Evolutionary conservation across 2,888 invertebrate species (phyloP).

Genomic region (Tyria jacobaeae): DNA sequence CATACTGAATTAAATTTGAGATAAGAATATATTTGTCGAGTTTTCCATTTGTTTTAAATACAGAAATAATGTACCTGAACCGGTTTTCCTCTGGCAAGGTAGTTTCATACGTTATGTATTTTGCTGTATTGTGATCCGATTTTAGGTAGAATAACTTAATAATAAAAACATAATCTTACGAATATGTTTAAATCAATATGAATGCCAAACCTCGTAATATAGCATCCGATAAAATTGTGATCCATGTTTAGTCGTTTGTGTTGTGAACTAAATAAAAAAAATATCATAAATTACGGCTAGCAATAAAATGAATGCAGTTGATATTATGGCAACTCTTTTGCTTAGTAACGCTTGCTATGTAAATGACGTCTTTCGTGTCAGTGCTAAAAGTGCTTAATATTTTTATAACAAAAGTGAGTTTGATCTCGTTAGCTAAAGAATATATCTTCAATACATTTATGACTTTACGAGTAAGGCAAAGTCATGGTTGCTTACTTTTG

Average conservation of each 20-base stretch:
- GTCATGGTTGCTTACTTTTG: slow-evolving; percentile 12
- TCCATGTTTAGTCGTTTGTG: slow-evolving; percentile 6
- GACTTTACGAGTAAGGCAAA: slow-evolving; percentile 5
- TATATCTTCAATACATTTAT: slow-evolving; percentile 18
- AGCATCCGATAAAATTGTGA: slow-evolving; percentile 6
- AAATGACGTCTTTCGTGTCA: neutral
- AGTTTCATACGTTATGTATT: slow-evolving; percentile 9
- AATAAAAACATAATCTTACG: neutral
- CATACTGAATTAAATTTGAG: slow-evolving; percentile 1
- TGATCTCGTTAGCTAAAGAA: slow-evolving; percentile 51
- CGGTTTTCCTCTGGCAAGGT: slow-evolving; percentile 23
- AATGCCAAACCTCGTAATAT: slow-evolving; percentile 1
- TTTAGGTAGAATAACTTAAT: neutral
- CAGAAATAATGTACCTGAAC: slow-evolving; percentile 36
- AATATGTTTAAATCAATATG: slow-evolving; percentile 9
- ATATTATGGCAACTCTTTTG: neutral
- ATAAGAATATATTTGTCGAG: neutral
- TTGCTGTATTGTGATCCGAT: slow-evolving; percentile 29
- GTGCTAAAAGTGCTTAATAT: slow-evolving; percentile 47
- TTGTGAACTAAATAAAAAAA: neutral
- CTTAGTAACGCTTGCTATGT: slow-evolving; percentile 8
- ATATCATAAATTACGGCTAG: neutral
- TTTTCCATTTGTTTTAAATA: slow-evolving; percentile 8
- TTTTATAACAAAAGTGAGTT: slow-evolving; percentile 54
- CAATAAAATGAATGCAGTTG: neutral